Conservation (phyloP, 2,888 invertebrate genomes). For the Hydroisotoma schaefferi region DNA sequence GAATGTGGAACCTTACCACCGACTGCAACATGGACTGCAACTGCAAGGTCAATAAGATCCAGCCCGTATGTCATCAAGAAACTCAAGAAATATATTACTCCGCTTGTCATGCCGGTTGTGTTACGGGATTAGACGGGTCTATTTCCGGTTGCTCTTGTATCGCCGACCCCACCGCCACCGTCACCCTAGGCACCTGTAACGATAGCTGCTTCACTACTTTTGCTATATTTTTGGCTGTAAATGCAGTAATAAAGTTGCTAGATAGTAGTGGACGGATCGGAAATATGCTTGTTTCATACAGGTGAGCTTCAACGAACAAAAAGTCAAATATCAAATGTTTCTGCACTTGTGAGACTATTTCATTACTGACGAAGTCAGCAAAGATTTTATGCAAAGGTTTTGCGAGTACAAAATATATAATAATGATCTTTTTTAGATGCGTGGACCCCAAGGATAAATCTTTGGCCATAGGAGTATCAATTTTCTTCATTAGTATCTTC, state of each 20-base stretch:
- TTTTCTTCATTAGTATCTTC: constrained; percentile 62
- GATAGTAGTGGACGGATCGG: constrained; percentile 66
- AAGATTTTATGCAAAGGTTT: not conserved
- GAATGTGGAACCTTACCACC: constrained; percentile 53
- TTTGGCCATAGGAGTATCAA: constrained; percentile 62
- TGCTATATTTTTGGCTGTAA: constrained; percentile 49
- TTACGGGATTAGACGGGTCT: constrained; percentile 51
- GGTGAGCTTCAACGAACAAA: constrained; percentile 53
- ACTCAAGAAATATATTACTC: constrained; percentile 64
- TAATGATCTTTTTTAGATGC: constrained; percentile 53
- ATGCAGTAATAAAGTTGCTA: constrained; percentile 58
- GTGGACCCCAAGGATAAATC: constrained; percentile 63
- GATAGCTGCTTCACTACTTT: constrained; percentile 57
- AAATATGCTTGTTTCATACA: constrained; percentile 63
- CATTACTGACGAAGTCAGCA: not conserved
- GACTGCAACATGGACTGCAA: constrained; percentile 61
- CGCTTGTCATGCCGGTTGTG: constrained; percentile 71
- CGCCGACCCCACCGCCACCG: constrained; percentile 50
- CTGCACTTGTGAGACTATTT: not conserved
- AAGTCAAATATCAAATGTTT: no score
- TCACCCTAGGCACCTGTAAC: constrained; percentile 57
- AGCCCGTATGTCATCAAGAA: constrained; percentile 62
- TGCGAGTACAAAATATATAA: not conserved
- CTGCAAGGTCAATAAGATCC: constrained; percentile 60
- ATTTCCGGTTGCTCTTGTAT: constrained; percentile 52